Evolutionary conservation across 2,888 invertebrate species (phyloP).

Genomic region (Trypoxylon attenuatum): DNA sequence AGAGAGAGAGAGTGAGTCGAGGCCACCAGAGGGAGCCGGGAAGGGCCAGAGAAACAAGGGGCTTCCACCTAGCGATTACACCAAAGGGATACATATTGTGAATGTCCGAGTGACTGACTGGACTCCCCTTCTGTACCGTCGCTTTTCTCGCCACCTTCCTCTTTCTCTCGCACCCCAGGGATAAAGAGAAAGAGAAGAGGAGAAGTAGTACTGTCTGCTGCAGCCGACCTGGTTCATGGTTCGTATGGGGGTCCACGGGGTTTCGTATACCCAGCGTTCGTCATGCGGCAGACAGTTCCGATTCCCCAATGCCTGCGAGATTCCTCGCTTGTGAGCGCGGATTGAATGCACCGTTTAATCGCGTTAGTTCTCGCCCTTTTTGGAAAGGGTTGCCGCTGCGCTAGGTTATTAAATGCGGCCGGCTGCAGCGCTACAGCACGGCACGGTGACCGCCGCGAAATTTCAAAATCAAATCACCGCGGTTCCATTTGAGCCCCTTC

Average conservation of each 20-base stretch:
- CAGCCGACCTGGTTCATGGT: neutral
- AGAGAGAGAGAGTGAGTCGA: slow-evolving; percentile 5
- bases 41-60: slow-evolving; percentile 51
- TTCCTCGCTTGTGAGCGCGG: neutral
- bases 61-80: slow-evolving; percentile 56
- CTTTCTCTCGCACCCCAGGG: neutral
- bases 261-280: slow-evolving; percentile 12
- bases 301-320: neutral
- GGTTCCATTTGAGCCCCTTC: neutral
- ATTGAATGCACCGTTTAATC: neutral
- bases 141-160: slow-evolving; percentile 43
- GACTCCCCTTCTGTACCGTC: slow-evolving; percentile 24
- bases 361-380: neutral
- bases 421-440: neutral
- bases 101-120: slow-evolving; percentile 58
- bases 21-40: too few relatives aligned
- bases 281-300: slow-evolving; percentile 4
- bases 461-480: neutral
- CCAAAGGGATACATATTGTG: slow-evolving; percentile 59
- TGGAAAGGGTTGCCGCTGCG: neutral
- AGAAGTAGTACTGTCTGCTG: neutral
- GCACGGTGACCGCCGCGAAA: neutral
- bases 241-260: neutral
- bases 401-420: neutral
- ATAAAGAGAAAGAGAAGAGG: too few relatives aligned